These are phyloP conservation scores for Cynocephalus volans DNA, from an alignment of 2,113 vertebrate species.

Conservation along the genomic window DNA sequence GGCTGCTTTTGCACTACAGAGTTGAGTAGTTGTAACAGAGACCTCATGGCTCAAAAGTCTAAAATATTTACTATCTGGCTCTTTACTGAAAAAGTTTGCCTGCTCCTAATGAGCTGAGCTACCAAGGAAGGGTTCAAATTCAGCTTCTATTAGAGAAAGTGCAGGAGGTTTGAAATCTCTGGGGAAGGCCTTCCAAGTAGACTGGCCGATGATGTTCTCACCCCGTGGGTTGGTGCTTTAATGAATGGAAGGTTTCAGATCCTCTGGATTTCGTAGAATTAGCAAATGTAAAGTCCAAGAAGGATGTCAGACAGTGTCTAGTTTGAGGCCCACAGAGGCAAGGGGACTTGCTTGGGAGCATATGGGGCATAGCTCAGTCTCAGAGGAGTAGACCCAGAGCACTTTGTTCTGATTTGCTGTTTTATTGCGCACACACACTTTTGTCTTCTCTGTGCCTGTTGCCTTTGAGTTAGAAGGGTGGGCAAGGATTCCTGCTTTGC, in stretches of 20 bases:
- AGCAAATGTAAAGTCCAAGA: neutral
- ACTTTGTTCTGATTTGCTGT: slow-evolving; percentile 11
- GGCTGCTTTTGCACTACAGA: neutral
- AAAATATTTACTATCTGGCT: neutral
- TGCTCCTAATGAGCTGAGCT: neutral
- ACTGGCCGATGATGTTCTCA: neutral
- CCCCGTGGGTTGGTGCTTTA: neutral
- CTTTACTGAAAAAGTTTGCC: neutral
- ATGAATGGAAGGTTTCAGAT: neutral
- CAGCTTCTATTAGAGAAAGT: neutral
- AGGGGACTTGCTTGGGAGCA: neutral
- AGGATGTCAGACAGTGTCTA: neutral
- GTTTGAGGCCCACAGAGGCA: neutral
- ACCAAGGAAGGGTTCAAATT: neutral
- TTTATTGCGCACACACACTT: neutral
- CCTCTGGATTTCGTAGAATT: neutral
- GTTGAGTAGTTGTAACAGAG: neutral
- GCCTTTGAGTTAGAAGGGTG: slow-evolving; percentile 48
- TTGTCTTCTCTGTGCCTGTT: neutral
- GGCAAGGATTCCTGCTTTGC: neutral
- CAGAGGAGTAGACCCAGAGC: neutral
- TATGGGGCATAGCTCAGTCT: neutral
- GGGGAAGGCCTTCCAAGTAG: neutral
- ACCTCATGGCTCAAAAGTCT: neutral
- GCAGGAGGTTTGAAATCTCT: neutral